phyloP scores from a whole-genome alignment of 2,113 vertebrate genomes.

The Ia io region DNA sequence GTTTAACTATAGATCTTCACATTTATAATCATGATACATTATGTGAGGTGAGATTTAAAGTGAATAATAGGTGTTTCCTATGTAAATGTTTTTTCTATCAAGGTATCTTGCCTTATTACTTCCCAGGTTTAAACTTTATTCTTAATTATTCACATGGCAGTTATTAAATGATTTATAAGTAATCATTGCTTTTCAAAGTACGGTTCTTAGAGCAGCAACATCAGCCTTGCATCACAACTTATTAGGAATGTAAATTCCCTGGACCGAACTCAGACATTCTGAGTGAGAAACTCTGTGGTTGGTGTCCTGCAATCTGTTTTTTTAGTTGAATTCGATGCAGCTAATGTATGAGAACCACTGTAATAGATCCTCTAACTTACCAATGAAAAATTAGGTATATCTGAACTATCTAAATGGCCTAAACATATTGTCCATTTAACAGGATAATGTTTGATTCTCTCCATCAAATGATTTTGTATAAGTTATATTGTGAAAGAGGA shows the following conservation, averaged over 20 bases:
- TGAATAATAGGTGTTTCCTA: neutral
- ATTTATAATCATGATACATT: neutral
- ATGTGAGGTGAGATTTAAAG: slow-evolving; percentile 14
- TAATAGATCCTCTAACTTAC: neutral
- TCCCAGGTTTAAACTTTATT: neutral
- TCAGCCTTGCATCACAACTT: neutral
- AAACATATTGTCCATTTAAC: neutral
- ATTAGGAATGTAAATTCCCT: neutral
- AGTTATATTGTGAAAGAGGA: neutral
- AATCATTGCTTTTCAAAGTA: neutral
- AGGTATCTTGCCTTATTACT: neutral
- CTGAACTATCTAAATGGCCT: neutral
- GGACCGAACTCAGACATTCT: neutral
- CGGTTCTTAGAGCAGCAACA: neutral
- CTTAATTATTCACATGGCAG: neutral
- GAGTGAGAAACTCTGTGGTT: neutral
- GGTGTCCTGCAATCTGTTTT: neutral
- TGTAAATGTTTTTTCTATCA: neutral
- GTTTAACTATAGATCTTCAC: neutral
- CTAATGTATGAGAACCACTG: neutral
- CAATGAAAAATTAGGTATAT: neutral
- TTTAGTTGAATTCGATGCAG: neutral
- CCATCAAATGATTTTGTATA: neutral
- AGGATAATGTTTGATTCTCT: neutral
- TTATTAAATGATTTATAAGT: neutral